Conservation (phyloP, 35 echinoderm and acorn worm genomes). For the Amphiura filiformis region DNA sequence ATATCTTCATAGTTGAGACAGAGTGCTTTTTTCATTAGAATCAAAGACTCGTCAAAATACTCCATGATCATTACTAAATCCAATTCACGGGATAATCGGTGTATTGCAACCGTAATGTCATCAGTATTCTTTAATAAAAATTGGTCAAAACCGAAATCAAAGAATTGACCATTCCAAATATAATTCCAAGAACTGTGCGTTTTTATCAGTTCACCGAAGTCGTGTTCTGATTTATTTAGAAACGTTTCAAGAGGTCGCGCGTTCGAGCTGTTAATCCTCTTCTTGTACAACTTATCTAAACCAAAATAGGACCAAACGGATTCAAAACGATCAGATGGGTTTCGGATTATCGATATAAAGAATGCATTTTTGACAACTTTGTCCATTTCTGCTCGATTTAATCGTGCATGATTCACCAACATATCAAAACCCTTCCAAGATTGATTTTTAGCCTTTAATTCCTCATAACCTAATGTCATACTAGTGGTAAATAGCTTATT, state of each 20-base stretch:
- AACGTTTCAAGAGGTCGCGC: background rate
- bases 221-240: slow-evolving; percentile 1
- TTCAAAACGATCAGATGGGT: slow-evolving; percentile 56
- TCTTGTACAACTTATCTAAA: background rate
- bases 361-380: slow-evolving; percentile 61
- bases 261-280: background rate
- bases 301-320: slow-evolving; percentile 69
- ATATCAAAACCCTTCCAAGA: slow-evolving; percentile 44
- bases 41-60: slow-evolving; percentile 67
- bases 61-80: slow-evolving; percentile 68
- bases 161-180: slow-evolving; percentile 59
- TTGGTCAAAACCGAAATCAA: slow-evolving; percentile 57
- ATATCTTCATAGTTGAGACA: slow-evolving; percentile 80
- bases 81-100: slow-evolving; percentile 39
- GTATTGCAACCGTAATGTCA: slow-evolving; percentile 5
- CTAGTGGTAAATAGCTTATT: background rate
- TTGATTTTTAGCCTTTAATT: background rate
- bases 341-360: slow-evolving; percentile 59
- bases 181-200: background rate
- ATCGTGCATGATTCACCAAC: slow-evolving; percentile 65
- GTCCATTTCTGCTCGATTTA: slow-evolving; percentile 71
- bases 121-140: slow-evolving; percentile 23
- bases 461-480: background rate
- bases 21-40: slow-evolving; percentile 55
- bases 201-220: background rate